Conservation (phyloP, 2,113 vertebrate species). For the Spheniscus mendiculus region DNA sequence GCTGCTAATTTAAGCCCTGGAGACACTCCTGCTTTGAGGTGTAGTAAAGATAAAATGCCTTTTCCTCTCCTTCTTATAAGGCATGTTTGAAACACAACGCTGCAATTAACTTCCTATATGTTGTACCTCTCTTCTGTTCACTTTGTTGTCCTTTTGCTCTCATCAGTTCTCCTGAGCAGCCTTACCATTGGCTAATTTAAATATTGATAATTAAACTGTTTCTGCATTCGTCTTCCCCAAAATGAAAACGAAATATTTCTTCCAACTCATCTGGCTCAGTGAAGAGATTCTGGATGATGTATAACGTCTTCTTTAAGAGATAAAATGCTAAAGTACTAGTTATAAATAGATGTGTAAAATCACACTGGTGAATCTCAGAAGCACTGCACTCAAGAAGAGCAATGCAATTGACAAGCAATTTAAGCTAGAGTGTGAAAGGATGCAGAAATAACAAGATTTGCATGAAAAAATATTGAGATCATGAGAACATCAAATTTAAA, state of each 20-base stretch:
- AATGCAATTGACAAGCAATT: constrained; percentile 81
- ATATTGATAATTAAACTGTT: constrained; percentile 38
- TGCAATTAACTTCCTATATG: background rate
- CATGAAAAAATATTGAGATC: constrained; percentile 85
- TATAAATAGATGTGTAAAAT: constrained; percentile 81
- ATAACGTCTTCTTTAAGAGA: constrained; percentile 64
- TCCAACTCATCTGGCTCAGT: constrained; percentile 51
- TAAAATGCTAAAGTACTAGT: constrained; percentile 71
- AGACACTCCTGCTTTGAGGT: background rate
- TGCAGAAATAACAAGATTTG: constrained; percentile 84
- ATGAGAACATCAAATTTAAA: constrained; percentile 82
- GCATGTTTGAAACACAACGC: background rate
- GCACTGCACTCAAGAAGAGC: constrained; percentile 71
- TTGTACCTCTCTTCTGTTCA: background rate
- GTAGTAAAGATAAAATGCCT: background rate
- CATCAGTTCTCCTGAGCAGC: background rate
- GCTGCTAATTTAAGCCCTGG: background rate
- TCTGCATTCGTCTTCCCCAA: background rate
- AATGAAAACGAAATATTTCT: constrained; percentile 7
- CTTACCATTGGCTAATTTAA: background rate
- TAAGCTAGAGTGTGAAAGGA: constrained; percentile 78
- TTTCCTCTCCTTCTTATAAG: background rate
- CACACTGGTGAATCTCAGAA: constrained; percentile 71
- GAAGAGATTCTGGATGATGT: constrained; percentile 59
- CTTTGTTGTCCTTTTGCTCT: background rate